Base-by-base conservation (phyloP, 2,113 vertebrate genomes). In the Ovis canadensis region DNA sequence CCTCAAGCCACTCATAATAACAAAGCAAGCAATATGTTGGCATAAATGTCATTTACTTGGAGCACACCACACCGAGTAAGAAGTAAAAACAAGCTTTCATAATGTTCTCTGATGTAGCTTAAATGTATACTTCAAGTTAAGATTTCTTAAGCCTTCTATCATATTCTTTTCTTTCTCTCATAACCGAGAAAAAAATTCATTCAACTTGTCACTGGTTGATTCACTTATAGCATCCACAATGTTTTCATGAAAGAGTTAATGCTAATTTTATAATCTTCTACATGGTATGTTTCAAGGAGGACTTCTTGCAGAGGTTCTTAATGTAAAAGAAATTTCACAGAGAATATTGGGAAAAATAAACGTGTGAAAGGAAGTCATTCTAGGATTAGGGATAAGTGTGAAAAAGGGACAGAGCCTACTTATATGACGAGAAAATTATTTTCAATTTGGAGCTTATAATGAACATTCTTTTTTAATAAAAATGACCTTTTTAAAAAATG, bases 401-500 rank as follows among this genome's bases (percentile, higher is more conserved):
- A 90, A 54, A 94, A 50, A 84, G 4, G 31, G 23, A 45, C 6
- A 88, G 60, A 48, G 0, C 25, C 57, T 90, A 67, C 50, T 96
- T 86, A 74, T 43, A 93, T 48, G 48, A 86, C 6, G 60, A 89
- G 45, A 84, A 96, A 94, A 96, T 84, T 81, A 94, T 91, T 94
- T 97, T 94, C 74, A 36, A 62, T 89, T 94, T 93, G 43, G 59
- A 97, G 31, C 23, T 94, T 98, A 87, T 78, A 96, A 97, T 94
- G 93, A 97, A 84, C 36, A 90, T 81, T 87, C 60, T 52, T 93
- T 77, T 85, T 45, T 90, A 57, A 84, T 91, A 55, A 95, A 97
- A 98, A 45, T 97, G 91, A 98, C 94, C 96, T 97, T 98, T 97
- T 91, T 67, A 48, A 94, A 97, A 97, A 96, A 89, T 77, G 89